phyloP scores from a whole-genome alignment of 2,888 invertebrate genomes.

The Microdon myrmicae region DNA sequence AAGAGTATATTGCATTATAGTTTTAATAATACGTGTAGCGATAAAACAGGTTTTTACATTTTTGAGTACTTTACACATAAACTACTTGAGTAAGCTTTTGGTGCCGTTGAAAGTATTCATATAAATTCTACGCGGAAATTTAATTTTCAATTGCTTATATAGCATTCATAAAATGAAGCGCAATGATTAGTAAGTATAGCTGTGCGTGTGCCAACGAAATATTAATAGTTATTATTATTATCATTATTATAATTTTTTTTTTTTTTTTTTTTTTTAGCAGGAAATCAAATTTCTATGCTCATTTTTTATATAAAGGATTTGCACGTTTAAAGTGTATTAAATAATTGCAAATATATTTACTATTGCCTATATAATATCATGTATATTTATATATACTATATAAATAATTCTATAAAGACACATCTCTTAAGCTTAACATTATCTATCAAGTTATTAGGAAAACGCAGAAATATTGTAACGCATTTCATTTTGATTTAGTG shows the following conservation, averaged over 20 bases:
- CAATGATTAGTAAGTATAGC: constrained; percentile 43
- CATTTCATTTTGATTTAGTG: constrained; percentile 24
- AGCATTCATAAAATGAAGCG: constrained; percentile 38
- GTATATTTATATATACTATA: constrained; percentile 1
- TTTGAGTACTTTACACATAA: constrained; percentile 9
- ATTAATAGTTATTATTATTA: too few relatives aligned
- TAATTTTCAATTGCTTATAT: constrained; percentile 21
- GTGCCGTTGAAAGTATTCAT: constrained; percentile 38
- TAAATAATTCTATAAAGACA: too few relatives aligned
- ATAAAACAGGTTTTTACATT: not conserved
- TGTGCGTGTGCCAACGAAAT: constrained; percentile 43
- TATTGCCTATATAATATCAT: constrained; percentile 7
- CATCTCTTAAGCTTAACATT: too few relatives aligned
- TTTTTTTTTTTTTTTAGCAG: constrained; percentile 29
- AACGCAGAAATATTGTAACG: constrained; percentile 21
- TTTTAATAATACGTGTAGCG: too few relatives aligned
- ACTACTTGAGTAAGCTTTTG: constrained; percentile 32
- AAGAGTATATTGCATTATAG: too few relatives aligned
- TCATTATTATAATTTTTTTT: too few relatives aligned
- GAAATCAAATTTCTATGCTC: constrained; percentile 24
- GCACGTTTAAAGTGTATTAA: constrained; percentile 19
- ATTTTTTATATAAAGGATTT: constrained; percentile 3
- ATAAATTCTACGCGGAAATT: constrained; percentile 15
- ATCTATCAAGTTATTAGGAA: constrained; percentile 3
- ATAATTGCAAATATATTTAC: too few relatives aligned